phyloP scores from a whole-genome alignment of 1,140 invertebrate genomes.

The Octopus sinensis region DNA sequence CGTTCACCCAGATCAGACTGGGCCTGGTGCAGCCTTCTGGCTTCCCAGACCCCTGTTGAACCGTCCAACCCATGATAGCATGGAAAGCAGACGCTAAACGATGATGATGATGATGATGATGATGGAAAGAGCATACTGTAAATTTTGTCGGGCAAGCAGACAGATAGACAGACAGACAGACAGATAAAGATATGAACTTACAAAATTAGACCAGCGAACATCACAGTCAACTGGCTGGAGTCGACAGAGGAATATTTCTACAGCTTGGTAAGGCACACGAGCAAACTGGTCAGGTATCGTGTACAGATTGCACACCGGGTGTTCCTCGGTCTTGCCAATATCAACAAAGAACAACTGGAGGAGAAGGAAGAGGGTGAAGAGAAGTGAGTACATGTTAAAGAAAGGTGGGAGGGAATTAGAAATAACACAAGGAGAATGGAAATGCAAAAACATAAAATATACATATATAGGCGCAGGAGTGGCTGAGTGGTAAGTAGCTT shows the following conservation, averaged over 20 bases:
- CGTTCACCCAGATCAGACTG: too few species aligned
- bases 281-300: slow-evolving; percentile 22
- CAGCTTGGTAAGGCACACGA: slow-evolving; percentile 29
- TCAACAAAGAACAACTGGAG: slow-evolving; percentile 37
- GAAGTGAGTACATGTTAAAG: too few species aligned
- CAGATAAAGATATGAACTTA: slow-evolving; percentile 14
- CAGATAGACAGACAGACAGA: neutral
- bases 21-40: too few species aligned
- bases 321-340: slow-evolving; percentile 27
- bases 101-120: too few species aligned
- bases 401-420: too few species aligned
- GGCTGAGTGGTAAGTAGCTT: too few species aligned
- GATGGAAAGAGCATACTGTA: neutral
- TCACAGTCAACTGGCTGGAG: slow-evolving; percentile 42
- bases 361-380: neutral
- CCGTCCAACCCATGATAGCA: too few species aligned
- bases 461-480: too few species aligned
- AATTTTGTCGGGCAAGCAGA: neutral
- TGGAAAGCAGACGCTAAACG: too few species aligned
- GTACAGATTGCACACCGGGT: slow-evolving; percentile 26
- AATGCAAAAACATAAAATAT: too few species aligned
- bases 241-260: slow-evolving; percentile 39
- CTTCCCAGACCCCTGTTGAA: too few species aligned
- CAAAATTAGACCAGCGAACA: slow-evolving; percentile 40
- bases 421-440: too few species aligned